These are phyloP conservation scores for Pseudomyrmex pallidus DNA, from an alignment of 1,140 invertebrate species.

Conservation along the genomic window DNA sequence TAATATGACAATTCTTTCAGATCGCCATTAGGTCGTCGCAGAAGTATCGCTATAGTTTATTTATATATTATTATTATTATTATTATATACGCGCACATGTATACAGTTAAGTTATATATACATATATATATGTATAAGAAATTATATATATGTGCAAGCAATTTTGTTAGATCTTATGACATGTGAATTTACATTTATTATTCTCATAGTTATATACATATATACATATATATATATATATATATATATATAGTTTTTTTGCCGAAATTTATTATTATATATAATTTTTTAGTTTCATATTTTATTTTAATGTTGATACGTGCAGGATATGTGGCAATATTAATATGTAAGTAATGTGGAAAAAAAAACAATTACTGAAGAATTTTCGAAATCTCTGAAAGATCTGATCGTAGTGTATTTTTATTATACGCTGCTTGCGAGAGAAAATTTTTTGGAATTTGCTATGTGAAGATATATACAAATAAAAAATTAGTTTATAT, in stretches of 20 bases:
- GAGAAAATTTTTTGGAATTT: constrained; percentile 43
- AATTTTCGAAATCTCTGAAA: constrained; percentile 73
- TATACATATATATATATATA: too few species aligned
- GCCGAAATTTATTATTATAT: constrained; percentile 69
- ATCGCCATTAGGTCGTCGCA: neutral
- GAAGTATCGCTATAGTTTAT: constrained; percentile 35
- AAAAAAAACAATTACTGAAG: constrained; percentile 72
- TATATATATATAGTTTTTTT: constrained; percentile 58
- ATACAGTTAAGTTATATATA: constrained; percentile 51
- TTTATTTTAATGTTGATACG: constrained; percentile 76
- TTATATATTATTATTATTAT: constrained; percentile 53
- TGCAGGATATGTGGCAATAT: constrained; percentile 79
- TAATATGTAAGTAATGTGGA: constrained; percentile 72
- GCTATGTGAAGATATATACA: constrained; percentile 39
- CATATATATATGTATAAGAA: constrained; percentile 45
- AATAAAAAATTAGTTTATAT: constrained; percentile 51
- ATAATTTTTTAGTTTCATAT: constrained; percentile 75
- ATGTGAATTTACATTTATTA: constrained; percentile 69
- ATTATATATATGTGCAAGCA: constrained; percentile 59
- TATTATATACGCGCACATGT: constrained; percentile 47
- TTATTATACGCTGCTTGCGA: constrained; percentile 65
- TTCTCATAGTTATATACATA: constrained; percentile 60
- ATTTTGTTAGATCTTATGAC: constrained; percentile 62
- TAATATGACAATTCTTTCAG: neutral
- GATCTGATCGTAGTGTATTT: constrained; percentile 76